A percentile compares a stretch with the other conserved stretches of the same genome.
phyloP scores from a whole-genome alignment of 2,888 invertebrate genomes.

The Phragmatobia fuliginosa region DNA sequence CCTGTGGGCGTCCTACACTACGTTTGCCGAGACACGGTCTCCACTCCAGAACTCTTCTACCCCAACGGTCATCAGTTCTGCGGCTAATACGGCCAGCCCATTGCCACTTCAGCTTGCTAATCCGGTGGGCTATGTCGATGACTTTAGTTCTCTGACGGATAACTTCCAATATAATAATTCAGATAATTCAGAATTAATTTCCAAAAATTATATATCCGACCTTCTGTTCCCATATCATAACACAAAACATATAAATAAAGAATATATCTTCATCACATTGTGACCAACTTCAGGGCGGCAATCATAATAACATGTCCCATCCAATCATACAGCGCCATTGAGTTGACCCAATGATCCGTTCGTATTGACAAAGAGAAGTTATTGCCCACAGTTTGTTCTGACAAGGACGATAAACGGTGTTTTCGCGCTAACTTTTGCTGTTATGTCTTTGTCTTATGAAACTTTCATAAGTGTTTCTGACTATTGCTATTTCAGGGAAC shows the following conservation, averaged over 20 bases:
- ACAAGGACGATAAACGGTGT: slow-evolving; percentile 34
- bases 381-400: slow-evolving; percentile 44
- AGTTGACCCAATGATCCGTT: slow-evolving; percentile 46
- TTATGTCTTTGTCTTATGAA: slow-evolving; percentile 27
- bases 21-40: no score
- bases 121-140: no score
- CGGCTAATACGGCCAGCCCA: no score
- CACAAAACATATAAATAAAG: slow-evolving; percentile 21
- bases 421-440: slow-evolving; percentile 39
- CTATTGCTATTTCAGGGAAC: slow-evolving; percentile 12
- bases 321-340: slow-evolving; percentile 43
- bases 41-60: no score
- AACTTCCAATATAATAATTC: no score
- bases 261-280: slow-evolving; percentile 20
- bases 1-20: no score
- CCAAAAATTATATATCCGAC: neutral
- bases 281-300: slow-evolving; percentile 38
- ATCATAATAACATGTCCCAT: slow-evolving; percentile 39
- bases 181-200: neutral
- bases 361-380: slow-evolving; percentile 42
- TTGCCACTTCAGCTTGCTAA: no score
- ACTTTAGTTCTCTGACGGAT: no score
- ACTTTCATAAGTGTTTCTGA: slow-evolving; percentile 17
- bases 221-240: neutral
- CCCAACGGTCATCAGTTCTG: no score